phyloP scores from a whole-genome alignment of 2,888 invertebrate genomes.

The Spialia ferax region DNA sequence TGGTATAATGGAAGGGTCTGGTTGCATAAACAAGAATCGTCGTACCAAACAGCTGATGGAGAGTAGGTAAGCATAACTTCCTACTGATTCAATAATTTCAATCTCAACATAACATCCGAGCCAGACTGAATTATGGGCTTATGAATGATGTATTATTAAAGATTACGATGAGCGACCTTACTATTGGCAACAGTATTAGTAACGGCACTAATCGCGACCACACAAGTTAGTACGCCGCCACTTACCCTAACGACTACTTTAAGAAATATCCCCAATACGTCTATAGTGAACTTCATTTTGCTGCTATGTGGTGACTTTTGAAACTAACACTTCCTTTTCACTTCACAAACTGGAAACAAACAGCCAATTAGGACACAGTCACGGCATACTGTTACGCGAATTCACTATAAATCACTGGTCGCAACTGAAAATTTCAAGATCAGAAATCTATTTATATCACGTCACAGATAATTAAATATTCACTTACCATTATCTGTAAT shows the following conservation, averaged over 20 bases:
- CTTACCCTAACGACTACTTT: conserved; percentile 84
- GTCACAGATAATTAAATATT: conserved; percentile 25
- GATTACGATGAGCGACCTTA: conserved; percentile 36
- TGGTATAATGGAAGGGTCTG: not conserved
- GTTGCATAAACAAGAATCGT: conserved; percentile 13
- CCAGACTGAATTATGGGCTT: conserved; percentile 20
- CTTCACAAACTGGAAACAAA: conserved; percentile 73
- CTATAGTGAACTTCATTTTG: conserved; percentile 84
- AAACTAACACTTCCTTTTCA: conserved; percentile 67
- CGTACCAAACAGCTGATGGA: conserved; percentile 9
- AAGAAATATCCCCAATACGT: conserved; percentile 82
- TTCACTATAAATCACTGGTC: conserved; percentile 42
- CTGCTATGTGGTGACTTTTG: conserved; percentile 49
- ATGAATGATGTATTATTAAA: conserved; percentile 31
- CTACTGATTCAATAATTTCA: no score
- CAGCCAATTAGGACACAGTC: conserved; percentile 55
- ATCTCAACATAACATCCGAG: not conserved
- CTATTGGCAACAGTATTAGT: conserved; percentile 34
- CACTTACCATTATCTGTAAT: conserved; percentile 58
- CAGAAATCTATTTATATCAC: conserved; percentile 55
- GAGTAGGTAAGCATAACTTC: no score
- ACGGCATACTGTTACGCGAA: conserved; percentile 47
- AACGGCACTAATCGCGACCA: conserved; percentile 9
- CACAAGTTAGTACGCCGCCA: conserved; percentile 42
- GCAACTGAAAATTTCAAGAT: conserved; percentile 51